Percentiles rank a stretch among this genome's conserved stretches.
These are phyloP conservation scores for Yponomeuta malinellus DNA, from an alignment of 2,888 invertebrate species.

Conservation along the genomic window DNA sequence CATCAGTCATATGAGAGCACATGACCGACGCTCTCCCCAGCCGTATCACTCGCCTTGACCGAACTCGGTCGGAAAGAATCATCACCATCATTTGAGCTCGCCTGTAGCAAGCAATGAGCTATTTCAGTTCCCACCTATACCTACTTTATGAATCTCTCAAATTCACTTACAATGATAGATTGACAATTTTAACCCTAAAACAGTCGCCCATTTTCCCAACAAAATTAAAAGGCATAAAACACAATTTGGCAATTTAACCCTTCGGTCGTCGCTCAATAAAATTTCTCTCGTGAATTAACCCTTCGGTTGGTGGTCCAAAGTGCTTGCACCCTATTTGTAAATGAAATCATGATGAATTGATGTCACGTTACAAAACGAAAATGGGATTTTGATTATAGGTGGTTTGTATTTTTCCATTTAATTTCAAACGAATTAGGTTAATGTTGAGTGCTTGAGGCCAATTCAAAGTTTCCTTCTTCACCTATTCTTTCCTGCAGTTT, in stretches of 20 bases:
- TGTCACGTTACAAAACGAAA: conserved; percentile 26
- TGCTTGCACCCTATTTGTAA: conserved; percentile 35
- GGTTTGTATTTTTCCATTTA: not conserved
- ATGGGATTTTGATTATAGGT: not conserved
- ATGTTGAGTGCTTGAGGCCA: not conserved
- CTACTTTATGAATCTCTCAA: not conserved
- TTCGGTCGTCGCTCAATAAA: conserved; percentile 47
- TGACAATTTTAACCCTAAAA: not conserved
- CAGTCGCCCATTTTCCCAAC: not conserved
- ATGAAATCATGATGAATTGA: conserved; percentile 49
- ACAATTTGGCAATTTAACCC: conserved; percentile 60
- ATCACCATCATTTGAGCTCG: too few species aligned
- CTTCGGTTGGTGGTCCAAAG: conserved; percentile 32
- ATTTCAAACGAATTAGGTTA: not conserved
- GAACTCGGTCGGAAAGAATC: too few species aligned
- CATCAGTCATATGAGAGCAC: too few species aligned
- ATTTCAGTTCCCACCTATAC: too few species aligned
- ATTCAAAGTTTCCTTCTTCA: not conserved
- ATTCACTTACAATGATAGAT: not conserved
- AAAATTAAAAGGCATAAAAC: conserved; percentile 69
- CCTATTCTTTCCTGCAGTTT: not conserved
- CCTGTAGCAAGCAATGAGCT: too few species aligned
- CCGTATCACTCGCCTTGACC: too few species aligned
- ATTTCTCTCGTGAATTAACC: conserved; percentile 56
- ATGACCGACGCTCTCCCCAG: too few species aligned